Evolutionary conservation across 1,140 invertebrate species (phyloP), one percentile per base, ranked within the genome.

Genomic region (Drosophila tropicalis): DNA sequence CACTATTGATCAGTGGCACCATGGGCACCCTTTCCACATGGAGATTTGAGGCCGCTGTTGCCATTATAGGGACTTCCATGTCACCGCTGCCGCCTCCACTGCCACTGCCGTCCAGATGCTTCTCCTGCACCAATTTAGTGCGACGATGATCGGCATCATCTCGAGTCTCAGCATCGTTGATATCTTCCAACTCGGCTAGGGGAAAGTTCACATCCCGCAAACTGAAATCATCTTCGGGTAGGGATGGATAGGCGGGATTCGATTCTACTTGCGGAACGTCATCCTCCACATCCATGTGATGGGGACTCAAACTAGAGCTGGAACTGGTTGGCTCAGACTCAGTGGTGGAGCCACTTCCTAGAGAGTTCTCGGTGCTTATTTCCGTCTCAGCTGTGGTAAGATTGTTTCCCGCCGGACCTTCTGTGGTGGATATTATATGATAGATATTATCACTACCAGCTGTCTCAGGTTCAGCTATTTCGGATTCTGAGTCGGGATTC

Each of bases 221-320:
- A 51, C 87, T 91, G 41, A 91, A 91, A 40, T 91, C 87, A 40
- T 91, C 87, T 7, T 90, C 90, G 54, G 90, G 90, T 15, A 91
- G 55, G 5, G 90, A 91, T 7, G 90, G 90, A 71, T 91, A 91
- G 0, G 90, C 90, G 0, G 90, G 90, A 85, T 91, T 92, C 0
- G 87, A 79, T 56, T 91, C 90, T 17, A 91, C 75, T 39, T 91
- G 90, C 36, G 87, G 75, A 12, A 84, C 90, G 7, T 84, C 79
- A 4, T 91, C 90, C 32, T 91, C 90, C 10, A 78, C 79, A 1
- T 92, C 91, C 69, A 87, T 63, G 47, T 91, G 87, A 41, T 90
- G 84, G 1, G n/a, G n/a, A 0, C 17, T 60, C 0, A 71, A 51
- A 39, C 36, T 54, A 2, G 73, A 72, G 22, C 81, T 84, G 1